Evolutionary conservation across 2,888 invertebrate species (phyloP), one percentile per base, ranked within the genome.

Genomic region (Dryadula phaetusa): DNA sequence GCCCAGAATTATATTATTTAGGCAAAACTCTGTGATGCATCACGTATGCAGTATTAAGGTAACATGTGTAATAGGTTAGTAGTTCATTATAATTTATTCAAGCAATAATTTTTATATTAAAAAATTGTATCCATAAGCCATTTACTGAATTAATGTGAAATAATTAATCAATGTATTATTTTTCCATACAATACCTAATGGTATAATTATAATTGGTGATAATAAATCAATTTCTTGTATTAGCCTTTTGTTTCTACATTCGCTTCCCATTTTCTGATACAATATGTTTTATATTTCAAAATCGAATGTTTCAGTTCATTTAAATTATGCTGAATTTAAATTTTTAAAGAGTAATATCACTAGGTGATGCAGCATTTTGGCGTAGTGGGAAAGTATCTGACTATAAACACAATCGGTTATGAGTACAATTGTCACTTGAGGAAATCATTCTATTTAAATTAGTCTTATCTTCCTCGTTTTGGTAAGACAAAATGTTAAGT

Each of bases 21-120:
- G 79, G 78, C 74, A 76, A 75, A 76, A 70, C 74, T 77, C 79
- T 83, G 83, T 83, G 82, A 83, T 83, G 71, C 73, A 73, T 63
- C 60, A 66, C 42, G 60, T 63, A 60, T 63, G 56, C 71, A 69
- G 62, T 69, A 67, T 70, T 72, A 64, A 42, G 67, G 44, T 62
- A 22, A 49, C 46, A 60, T 60, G 32, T 52, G 28, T 66, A 58
- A n/a, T 60, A 54, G 34, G 44, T 37, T 49, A 49, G 25, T 18
- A 40, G 2, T 47, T 10, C 28, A 32, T 63, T 18, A 53, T 63
- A 20, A 53, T 53, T 25, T 49, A 42, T 49, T 47, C n/a, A 61
- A 64, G 52, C 67, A 64, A 64, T 64, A 61, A 42, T 60, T 28
- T 32, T 60, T 44, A 28, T 32, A 60, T 60, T 12, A 46, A 28